phyloP scores from a whole-genome alignment of 1,140 invertebrate species.

The Popillia japonica region DNA sequence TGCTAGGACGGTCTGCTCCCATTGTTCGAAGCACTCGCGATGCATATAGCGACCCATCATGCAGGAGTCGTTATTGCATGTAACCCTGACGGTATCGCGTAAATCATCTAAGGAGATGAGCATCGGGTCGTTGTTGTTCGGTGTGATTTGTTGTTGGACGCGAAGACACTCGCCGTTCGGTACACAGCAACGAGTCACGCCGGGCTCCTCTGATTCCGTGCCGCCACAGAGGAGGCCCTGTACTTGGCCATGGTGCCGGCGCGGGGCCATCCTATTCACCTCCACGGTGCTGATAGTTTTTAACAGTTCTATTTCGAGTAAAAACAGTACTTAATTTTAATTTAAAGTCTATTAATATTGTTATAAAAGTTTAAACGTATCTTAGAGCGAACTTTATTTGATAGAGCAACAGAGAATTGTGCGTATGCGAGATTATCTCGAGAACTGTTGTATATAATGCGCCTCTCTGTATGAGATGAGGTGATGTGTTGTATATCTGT shows the following conservation, averaged over 20 bases:
- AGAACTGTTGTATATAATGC: too few relatives aligned
- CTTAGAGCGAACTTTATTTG: not conserved
- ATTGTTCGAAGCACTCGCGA: conserved; percentile 91
- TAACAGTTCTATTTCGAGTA: not conserved
- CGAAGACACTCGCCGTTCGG: conserved; percentile 81
- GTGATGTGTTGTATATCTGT: not conserved
- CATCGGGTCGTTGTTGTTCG: conserved; percentile 62
- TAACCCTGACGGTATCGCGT: conserved; percentile 83
- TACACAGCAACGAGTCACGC: conserved; percentile 78
- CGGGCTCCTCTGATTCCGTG: conserved; percentile 55
- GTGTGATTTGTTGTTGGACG: conserved; percentile 56
- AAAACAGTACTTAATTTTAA: not conserved
- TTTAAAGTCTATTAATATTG: too few relatives aligned
- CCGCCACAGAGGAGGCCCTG: conserved; percentile 55
- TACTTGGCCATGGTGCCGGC: conserved; percentile 57
- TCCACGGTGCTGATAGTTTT: conserved; percentile 16
- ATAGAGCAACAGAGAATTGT: not conserved
- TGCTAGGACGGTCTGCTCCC: conserved; percentile 87
- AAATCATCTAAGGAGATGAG: conserved; percentile 77
- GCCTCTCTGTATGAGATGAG: too few relatives aligned
- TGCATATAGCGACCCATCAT: conserved; percentile 91
- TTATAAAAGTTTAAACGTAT: not conserved
- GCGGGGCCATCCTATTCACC: conserved; percentile 52
- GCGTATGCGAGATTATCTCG: not conserved
- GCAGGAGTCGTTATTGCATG: conserved; percentile 95